Conservation (phyloP, 2,113 vertebrate species). For the Hyperopisus bebe region DNA sequence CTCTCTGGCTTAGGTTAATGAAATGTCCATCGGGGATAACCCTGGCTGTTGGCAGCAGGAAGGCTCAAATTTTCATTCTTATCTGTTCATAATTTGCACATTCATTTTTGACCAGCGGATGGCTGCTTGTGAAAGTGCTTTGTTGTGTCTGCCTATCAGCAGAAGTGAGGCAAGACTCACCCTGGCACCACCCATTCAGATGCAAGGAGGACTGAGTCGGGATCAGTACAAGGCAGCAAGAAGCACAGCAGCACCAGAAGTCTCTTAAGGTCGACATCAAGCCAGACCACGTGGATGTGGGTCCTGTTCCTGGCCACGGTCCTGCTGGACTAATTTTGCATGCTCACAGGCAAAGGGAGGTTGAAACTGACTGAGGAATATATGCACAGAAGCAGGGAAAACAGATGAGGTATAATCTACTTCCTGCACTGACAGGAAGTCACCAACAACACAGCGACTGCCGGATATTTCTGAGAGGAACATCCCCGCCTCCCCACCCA, state of each 20-base stretch:
- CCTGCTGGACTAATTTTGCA: neutral
- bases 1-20: neutral
- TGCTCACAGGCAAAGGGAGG: neutral
- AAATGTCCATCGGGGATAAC: neutral
- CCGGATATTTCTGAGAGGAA: neutral
- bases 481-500: neutral
- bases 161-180: neutral
- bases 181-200: neutral
- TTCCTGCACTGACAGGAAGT: slow-evolving; percentile 16
- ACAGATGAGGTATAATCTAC: slow-evolving; percentile 9
- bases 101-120: neutral
- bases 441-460: neutral
- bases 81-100: neutral
- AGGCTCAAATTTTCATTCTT: neutral
- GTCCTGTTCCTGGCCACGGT: neutral
- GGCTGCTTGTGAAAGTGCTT: neutral
- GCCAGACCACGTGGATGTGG: neutral
- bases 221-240: neutral
- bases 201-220: neutral
- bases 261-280: neutral
- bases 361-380: neutral
- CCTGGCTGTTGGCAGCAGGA: neutral
- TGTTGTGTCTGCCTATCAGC: neutral
- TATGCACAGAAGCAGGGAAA: neutral
- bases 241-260: neutral